phyloP scores from a whole-genome alignment of 2,888 invertebrate species.

The Sphecodes monilicornis region DNA sequence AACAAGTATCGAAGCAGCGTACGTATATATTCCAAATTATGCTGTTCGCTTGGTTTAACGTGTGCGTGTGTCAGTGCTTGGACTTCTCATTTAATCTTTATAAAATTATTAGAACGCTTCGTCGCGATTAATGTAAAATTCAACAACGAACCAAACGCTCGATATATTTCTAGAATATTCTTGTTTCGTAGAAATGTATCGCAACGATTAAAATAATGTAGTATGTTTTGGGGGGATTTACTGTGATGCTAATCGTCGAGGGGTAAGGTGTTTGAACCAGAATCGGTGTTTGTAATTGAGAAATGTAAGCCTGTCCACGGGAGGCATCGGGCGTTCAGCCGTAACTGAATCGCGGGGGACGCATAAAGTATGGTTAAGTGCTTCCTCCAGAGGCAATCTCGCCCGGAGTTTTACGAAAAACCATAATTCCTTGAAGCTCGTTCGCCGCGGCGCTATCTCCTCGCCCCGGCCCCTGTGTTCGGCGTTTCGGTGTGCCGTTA shows the following conservation, averaged over 20 bases:
- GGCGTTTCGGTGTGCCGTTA: constrained; percentile 16
- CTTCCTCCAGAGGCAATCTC: constrained; percentile 28
- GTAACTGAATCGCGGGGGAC: constrained; percentile 8
- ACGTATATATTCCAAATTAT: too few relatives aligned
- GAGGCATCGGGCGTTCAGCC: background rate
- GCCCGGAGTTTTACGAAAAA: constrained; percentile 41
- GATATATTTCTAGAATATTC: too few relatives aligned
- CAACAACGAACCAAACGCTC: too few relatives aligned
- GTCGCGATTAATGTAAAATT: too few relatives aligned
- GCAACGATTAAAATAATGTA: too few relatives aligned
- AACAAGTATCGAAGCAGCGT: too few relatives aligned
- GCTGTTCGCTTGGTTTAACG: too few relatives aligned
- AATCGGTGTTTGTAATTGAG: background rate
- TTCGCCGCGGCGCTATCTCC: constrained; percentile 33
- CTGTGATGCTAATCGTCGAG: background rate
- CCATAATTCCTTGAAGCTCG: constrained; percentile 41
- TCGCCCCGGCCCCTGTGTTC: background rate
- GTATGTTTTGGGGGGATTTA: background rate
- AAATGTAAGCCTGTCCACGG: background rate
- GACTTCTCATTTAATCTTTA: too few relatives aligned
- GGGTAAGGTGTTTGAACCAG: background rate
- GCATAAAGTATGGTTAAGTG: constrained; percentile 24
- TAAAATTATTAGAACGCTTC: too few relatives aligned
- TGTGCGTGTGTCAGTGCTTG: too few relatives aligned
- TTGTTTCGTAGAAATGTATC: too few relatives aligned